Percentiles rank a stretch among this genome's conserved stretches.
Evolutionary conservation across 2,797 vertebrate species (phyloP).

Genomic region (Ctenopoma multispine): DNA sequence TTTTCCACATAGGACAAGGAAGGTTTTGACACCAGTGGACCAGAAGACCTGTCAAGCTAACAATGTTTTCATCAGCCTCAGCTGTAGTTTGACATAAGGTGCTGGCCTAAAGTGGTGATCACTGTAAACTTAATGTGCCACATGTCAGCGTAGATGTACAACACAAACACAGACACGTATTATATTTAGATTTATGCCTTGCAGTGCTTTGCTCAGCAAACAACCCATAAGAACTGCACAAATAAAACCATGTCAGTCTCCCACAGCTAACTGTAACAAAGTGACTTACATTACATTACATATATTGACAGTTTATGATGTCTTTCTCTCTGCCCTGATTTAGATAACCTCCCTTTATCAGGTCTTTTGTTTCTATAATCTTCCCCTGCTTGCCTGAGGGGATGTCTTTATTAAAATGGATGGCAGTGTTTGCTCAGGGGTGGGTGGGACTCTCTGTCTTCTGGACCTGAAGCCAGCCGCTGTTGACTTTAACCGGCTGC

Average conservation of each 20-base stretch:
- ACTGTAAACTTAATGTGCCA: too few species aligned
- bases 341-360: conserved; percentile 28
- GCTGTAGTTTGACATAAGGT: too few species aligned
- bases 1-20: too few species aligned
- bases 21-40: too few species aligned
- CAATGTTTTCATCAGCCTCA: too few species aligned
- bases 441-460: conserved; percentile 53
- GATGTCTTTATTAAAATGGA: conserved; percentile 78
- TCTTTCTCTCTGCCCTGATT: conserved; percentile 20
- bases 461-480: conserved; percentile 54
- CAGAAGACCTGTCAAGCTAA: too few species aligned
- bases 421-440: conserved; percentile 73
- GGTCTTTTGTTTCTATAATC: conserved; percentile 30
- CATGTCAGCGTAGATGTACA: too few species aligned
- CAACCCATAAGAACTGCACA: not conserved
- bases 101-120: too few species aligned
- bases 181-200: too few species aligned
- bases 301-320: conserved; percentile 38
- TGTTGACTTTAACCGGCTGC: conserved; percentile 76
- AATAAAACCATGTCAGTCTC: not conserved
- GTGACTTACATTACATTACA: not conserved
- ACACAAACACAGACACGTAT: too few species aligned
- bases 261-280: not conserved
- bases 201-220: too few species aligned
- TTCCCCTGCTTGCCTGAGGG: conserved; percentile 31